These are phyloP conservation scores for Tupaia tana DNA, from an alignment of 2,113 vertebrate species.

Conservation along the genomic window DNA sequence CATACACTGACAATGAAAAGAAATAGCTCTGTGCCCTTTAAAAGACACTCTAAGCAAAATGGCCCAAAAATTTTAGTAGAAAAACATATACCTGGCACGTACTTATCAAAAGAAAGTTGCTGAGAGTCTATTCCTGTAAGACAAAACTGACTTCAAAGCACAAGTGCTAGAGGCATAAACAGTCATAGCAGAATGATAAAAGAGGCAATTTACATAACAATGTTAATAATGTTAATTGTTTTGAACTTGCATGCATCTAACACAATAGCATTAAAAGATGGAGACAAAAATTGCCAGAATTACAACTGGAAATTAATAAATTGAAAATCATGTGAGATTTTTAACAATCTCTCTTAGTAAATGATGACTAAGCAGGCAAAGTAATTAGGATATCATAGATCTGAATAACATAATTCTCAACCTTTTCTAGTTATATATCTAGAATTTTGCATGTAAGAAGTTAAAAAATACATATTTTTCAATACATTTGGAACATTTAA, in stretches of 20 bases:
- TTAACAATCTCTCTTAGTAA: constrained; percentile 12
- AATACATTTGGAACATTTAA: neutral
- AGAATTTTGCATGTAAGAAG: neutral
- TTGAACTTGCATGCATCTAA: neutral
- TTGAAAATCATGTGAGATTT: neutral
- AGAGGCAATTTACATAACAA: neutral
- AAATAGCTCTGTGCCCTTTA: neutral
- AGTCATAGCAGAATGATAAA: neutral
- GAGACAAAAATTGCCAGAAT: constrained; percentile 20
- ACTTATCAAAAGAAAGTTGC: neutral
- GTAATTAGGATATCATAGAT: neutral
- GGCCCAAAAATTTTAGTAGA: neutral
- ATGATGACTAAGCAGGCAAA: neutral
- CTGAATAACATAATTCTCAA: neutral
- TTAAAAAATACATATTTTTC: neutral
- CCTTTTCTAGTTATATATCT: neutral
- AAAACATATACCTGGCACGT: neutral
- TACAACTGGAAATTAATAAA: constrained; percentile 43
- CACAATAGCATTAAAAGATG: neutral
- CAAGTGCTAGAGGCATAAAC: neutral
- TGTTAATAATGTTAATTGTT: neutral
- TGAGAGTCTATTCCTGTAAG: neutral
- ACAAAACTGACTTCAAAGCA: neutral
- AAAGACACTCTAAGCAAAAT: neutral
- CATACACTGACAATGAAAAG: too few species aligned